Evolutionary conservation across 1,140 invertebrate genomes (phyloP).

Genomic region (Matsumurasca onukii): DNA sequence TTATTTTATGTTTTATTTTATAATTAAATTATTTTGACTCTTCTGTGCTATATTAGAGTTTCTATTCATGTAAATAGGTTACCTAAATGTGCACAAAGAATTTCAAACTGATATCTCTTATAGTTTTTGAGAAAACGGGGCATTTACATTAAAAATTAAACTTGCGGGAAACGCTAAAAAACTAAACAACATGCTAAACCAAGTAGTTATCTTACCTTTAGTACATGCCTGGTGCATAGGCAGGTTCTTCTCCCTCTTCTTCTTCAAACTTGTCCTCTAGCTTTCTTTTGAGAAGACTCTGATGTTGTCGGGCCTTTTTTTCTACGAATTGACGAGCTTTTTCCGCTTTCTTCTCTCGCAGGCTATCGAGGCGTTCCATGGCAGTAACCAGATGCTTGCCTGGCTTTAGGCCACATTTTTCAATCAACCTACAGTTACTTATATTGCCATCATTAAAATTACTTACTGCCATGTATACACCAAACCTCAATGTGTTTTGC

Average conservation of each 20-base stretch:
- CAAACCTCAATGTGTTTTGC: slow-evolving; percentile 24
- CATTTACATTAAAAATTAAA: not conserved
- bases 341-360: not conserved
- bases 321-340: not conserved
- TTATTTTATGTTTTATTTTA: not conserved
- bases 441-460: slow-evolving; percentile 25
- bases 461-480: slow-evolving; percentile 27
- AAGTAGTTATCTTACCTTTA: not conserved
- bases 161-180: not conserved
- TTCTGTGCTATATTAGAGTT: not conserved
- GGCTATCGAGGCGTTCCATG: not conserved
- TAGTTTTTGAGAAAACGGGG: not conserved
- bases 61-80: not conserved
- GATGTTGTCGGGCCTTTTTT: not conserved
- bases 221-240: not conserved
- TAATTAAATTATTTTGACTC: not conserved
- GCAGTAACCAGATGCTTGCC: not conserved
- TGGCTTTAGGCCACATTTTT: not conserved
- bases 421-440: not conserved
- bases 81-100: not conserved
- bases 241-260: not conserved
- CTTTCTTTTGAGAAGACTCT: not conserved
- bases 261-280: slow-evolving; percentile 5
- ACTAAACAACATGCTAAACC: not conserved
- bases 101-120: not conserved